Evolutionary conservation across 1,140 invertebrate species (phyloP).

Genomic region (Chrysomallon squamiferum): DNA sequence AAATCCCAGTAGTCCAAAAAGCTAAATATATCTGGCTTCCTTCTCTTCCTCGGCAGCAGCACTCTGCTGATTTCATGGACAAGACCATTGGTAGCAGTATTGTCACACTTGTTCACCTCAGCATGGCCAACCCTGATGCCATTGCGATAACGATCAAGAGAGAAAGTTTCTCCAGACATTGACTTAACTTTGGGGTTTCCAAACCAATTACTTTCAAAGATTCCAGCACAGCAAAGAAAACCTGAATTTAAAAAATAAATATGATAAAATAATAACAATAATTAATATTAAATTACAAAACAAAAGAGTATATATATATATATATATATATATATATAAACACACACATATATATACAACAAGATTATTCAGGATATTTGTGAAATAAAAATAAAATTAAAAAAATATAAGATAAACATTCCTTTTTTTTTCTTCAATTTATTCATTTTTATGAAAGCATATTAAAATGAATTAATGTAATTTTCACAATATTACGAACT

Average conservation of each 20-base stretch:
- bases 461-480: too few relatives aligned
- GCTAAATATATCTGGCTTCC: background rate
- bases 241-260: slow-evolving; percentile 4
- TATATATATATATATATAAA: background rate
- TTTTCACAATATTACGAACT: too few relatives aligned
- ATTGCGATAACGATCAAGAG: slow-evolving; percentile 17
- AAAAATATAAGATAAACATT: too few relatives aligned
- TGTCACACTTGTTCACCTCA: slow-evolving; percentile 53
- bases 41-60: slow-evolving; percentile 28
- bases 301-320: background rate
- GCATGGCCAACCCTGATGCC: slow-evolving; percentile 20
- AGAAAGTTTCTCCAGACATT: slow-evolving; percentile 13
- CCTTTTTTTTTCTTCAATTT: too few relatives aligned
- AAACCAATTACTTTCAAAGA: slow-evolving; percentile 13
- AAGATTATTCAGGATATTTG: too few relatives aligned
- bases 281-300: background rate
- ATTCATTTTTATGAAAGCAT: too few relatives aligned
- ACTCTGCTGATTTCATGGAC: slow-evolving; percentile 67
- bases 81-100: slow-evolving; percentile 68
- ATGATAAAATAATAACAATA: background rate
- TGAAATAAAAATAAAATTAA: too few relatives aligned
- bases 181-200: slow-evolving; percentile 6
- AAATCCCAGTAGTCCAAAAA: background rate
- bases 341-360: too few relatives aligned
- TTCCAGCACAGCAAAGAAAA: slow-evolving; percentile 35